These are phyloP conservation scores for Mastacembelus armatus DNA, from an alignment of 2,797 vertebrate genomes.

Conservation along the genomic window DNA sequence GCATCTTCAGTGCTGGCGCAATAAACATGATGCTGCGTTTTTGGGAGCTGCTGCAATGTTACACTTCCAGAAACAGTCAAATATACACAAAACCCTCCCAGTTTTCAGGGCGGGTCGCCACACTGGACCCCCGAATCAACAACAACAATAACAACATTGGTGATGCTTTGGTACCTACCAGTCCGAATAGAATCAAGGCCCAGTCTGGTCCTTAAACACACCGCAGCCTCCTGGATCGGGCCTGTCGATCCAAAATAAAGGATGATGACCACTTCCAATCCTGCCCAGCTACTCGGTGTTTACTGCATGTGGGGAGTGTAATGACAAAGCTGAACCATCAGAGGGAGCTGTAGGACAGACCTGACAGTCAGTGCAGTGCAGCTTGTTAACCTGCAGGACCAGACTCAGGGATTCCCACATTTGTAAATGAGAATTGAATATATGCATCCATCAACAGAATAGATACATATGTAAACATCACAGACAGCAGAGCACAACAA, in stretches of 20 bases:
- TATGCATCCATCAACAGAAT: too few relatives aligned
- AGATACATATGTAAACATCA: too few relatives aligned
- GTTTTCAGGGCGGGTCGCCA: conserved; percentile 13
- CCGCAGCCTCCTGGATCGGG: conserved; percentile 4
- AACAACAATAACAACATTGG: not conserved
- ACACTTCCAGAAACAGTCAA: too few relatives aligned
- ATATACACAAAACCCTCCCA: not conserved
- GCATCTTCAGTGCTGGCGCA: not conserved
- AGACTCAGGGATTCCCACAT: not conserved
- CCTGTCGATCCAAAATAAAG: conserved; percentile 17
- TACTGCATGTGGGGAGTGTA: not conserved
- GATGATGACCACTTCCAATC: conserved; percentile 25
- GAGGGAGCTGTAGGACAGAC: conserved; percentile 37
- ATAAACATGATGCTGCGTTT: not conserved
- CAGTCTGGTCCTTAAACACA: conserved; percentile 9
- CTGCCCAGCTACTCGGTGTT: conserved; percentile 6
- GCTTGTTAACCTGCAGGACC: not conserved
- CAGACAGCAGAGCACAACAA: not conserved
- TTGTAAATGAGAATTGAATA: not conserved
- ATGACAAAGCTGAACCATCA: accelerated
- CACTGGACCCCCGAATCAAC: too few relatives aligned
- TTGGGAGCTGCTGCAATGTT: not conserved
- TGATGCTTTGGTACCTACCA: conserved; percentile 39
- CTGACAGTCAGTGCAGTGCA: not conserved
- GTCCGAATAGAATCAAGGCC: not conserved